These are phyloP conservation scores for Hirudo medicinalis DNA, from an alignment of 1,140 invertebrate genomes.

Conservation along the genomic window DNA sequence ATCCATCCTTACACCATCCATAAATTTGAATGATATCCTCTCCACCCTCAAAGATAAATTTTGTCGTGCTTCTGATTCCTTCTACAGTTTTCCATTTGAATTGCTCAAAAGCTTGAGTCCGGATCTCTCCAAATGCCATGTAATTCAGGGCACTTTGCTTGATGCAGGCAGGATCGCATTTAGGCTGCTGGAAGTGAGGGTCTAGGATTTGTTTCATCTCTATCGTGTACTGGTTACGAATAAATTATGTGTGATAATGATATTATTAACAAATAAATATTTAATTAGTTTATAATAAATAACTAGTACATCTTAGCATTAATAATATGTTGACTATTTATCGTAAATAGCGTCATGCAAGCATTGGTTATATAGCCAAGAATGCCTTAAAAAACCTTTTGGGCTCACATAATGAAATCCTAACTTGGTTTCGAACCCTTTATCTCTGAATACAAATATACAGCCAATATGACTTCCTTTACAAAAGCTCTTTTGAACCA, in stretches of 20 bases:
- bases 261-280: neutral
- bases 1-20: constrained; percentile 6
- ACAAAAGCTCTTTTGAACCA: constrained; percentile 6
- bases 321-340: neutral
- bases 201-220: constrained; percentile 5
- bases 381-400: neutral
- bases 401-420: neutral
- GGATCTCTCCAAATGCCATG: neutral
- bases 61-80: neutral
- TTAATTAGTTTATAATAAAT: neutral
- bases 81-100: neutral
- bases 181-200: neutral
- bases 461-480: neutral
- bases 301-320: neutral
- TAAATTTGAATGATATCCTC: neutral
- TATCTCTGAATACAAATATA: neutral
- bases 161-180: constrained; percentile 10
- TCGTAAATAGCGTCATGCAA: neutral
- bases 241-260: neutral
- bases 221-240: neutral
- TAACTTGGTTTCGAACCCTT: neutral
- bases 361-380: neutral
- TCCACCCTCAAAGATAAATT: neutral
- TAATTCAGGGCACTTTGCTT: neutral
- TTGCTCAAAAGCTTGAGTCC: neutral